Evolutionary conservation across 2,888 invertebrate genomes (phyloP), one percentile per base, ranked within the genome.

Genomic region (Erebia palarica): DNA sequence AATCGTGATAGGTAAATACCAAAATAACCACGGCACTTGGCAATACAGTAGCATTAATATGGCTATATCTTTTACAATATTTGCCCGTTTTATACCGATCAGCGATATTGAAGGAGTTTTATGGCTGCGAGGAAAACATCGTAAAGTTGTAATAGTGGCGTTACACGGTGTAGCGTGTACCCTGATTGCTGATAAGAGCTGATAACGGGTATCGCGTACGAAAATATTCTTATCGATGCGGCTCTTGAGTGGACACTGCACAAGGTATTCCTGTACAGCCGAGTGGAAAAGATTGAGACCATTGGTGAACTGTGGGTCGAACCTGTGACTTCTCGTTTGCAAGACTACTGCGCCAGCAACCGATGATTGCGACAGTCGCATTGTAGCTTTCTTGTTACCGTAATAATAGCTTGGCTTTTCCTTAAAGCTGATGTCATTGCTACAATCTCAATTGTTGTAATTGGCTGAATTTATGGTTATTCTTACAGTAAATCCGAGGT

Each of bases 121-220:
- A 72, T 72, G 69, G 66, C 53, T 16, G 58, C 65, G 49, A 55
- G 49, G 61, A 69, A 70, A 81, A 82, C 82, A 84, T 84, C 79
- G 79, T 82, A 80, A 73, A 79, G 78, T 82, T 87, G 89, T 88
- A 88, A 86, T 85, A 82, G 78, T 75, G 79, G 84, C 82, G 85
- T 85, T 86, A 90, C 89, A 89, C 83, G 85, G 82, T 84, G 85
- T 86, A 85, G 79, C 82, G 81, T 86, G 88, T 88, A 82, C 82
- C 80, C 86, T 86, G 90, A 90, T 91, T 89, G 86, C 79, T 76
- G 90, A 90, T 90, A 89, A 82, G 73, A 51, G 63, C 65, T 58
- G 57, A 58, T 58, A 58, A 58, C 78, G 88, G 66, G 73, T 82
- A 83, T 82, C 79, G 79, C 82, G 80, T 78, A 82, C 78, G 78